Percentiles rank a stretch among this genome's conserved stretches.
Evolutionary conservation across 2,797 vertebrate genomes (phyloP).

Genomic region (Peromyscus eremicus): DNA sequence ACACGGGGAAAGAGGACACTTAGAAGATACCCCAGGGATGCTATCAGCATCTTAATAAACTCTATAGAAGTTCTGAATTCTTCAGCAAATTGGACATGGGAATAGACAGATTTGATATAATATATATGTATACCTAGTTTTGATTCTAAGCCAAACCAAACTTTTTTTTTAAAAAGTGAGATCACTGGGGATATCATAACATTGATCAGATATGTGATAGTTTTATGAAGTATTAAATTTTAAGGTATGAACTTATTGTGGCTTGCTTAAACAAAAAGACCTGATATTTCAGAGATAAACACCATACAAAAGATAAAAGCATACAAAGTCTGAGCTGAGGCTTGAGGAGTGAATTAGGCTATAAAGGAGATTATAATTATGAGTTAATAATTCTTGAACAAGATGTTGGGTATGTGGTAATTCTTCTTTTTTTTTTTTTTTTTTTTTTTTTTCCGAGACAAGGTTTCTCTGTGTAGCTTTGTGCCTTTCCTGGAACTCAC

Average conservation of each 20-base stretch:
- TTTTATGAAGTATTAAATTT: conserved; percentile 54
- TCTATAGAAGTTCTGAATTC: conserved; percentile 10
- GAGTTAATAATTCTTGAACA: not conserved
- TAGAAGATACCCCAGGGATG: not conserved
- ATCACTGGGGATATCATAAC: not conserved
- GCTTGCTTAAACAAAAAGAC: not conserved
- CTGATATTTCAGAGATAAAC: conserved; percentile 18
- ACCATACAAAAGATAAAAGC: conserved; percentile 52
- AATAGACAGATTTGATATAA: not conserved
- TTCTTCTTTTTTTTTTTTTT: not conserved
- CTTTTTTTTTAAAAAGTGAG: conserved; percentile 10
- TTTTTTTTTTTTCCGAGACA: too few relatives aligned
- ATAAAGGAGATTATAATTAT: not conserved
- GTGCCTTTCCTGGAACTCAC: too few relatives aligned
- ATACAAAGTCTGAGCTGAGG: not conserved
- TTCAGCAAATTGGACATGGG: not conserved
- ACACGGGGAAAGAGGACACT: not conserved
- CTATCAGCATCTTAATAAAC: conserved; percentile 37
- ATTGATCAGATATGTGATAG: conserved; percentile 15
- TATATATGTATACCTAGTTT: not conserved
- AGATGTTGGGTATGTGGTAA: not conserved
- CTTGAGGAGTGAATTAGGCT: not conserved
- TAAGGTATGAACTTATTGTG: not conserved
- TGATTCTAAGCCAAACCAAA: conserved; percentile 50
- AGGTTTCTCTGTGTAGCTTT: too few relatives aligned